Evolutionary conservation across 2,113 vertebrate species (phyloP), one percentile per base, ranked within the genome.

Genomic region (Forbesichthys agassizii): DNA sequence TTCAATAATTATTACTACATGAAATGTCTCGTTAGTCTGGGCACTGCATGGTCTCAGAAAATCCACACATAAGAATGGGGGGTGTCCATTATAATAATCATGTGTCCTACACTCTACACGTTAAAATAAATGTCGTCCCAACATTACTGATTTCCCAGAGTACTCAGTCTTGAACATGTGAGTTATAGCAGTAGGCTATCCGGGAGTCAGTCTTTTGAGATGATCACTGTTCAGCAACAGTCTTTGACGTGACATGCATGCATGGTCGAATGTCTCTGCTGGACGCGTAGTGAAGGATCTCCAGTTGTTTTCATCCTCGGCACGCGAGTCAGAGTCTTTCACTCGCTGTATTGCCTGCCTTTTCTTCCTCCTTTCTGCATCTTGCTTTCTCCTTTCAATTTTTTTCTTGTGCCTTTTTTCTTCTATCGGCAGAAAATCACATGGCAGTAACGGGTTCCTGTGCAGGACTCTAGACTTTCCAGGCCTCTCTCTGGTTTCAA

Each of bases 221-320:
- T 58, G 10, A 5, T 12, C 1, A 2, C 53, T 55, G 53, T 14
- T 1, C 53, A 55, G 11, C 12, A 55, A 55, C 13, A 55, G 53
- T 55, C 11, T 55, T 55, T 55, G 14, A 6, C 11, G 6, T 55
- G 53, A n/a, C 53, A 1, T 13, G 13, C 6, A 55, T 55, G 16
- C 20, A 20, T 20, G 20, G 20, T 20, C 20, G 1, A 20, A 20
- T 20, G 20, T 18, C 10, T 16, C 61, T 63, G 11, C 42, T 48
- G 61, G 47, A 48, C 3, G n/a, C 16, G n/a, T 46, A 36, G 36
- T 62, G 61, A 62, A 47, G 59, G 11, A n/a, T 62, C 61, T 62
- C 36, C 9, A 62, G 42, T 48, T 62, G 10, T n/a, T 16, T 47
- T 62, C 61, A 48, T 62, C 14, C 36, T 61, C 59, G 9, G 61